Conservation (phyloP, 1,140 invertebrate genomes). For the Patella vulgata region DNA sequence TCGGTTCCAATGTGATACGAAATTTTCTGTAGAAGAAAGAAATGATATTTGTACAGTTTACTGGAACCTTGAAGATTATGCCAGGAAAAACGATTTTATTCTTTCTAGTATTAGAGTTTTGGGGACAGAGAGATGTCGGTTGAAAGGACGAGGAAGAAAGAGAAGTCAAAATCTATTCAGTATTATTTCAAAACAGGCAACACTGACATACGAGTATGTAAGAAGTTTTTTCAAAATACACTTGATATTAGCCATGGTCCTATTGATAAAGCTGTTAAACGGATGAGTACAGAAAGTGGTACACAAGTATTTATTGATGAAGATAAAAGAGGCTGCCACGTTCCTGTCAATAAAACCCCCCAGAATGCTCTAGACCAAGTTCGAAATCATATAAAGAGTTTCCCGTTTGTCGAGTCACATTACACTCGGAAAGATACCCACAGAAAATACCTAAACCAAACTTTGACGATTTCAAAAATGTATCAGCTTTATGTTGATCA, state of each 20-base stretch:
- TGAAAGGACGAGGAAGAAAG: neutral
- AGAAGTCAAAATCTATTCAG: slow-evolving; percentile 6
- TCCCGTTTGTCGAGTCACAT: slow-evolving; percentile 20
- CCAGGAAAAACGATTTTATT: slow-evolving; percentile 14
- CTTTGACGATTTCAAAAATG: too few species aligned
- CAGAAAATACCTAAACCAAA: too few species aligned
- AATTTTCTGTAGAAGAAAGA: slow-evolving; percentile 26
- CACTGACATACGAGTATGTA: slow-evolving; percentile 18
- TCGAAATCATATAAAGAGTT: slow-evolving; percentile 29
- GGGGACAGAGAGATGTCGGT: slow-evolving; percentile 7
- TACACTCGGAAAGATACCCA: too few species aligned
- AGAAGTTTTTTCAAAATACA: slow-evolving; percentile 26
- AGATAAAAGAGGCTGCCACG: slow-evolving; percentile 21
- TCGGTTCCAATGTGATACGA: slow-evolving; percentile 19
- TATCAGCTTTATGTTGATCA: too few species aligned
- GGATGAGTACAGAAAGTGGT: slow-evolving; percentile 18
- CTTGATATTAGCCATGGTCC: slow-evolving; percentile 24
- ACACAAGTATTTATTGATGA: slow-evolving; percentile 17
- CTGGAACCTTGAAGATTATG: slow-evolving; percentile 4
- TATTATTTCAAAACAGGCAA: slow-evolving; percentile 6
- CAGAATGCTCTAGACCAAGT: slow-evolving; percentile 7
- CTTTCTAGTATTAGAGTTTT: slow-evolving; percentile 10
- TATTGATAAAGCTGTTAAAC: slow-evolving; percentile 14
- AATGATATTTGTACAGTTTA: slow-evolving; percentile 13
- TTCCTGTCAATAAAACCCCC: slow-evolving; percentile 24